phyloP scores from a whole-genome alignment of 2,113 vertebrate species.

The Crypturellus undulatus region DNA sequence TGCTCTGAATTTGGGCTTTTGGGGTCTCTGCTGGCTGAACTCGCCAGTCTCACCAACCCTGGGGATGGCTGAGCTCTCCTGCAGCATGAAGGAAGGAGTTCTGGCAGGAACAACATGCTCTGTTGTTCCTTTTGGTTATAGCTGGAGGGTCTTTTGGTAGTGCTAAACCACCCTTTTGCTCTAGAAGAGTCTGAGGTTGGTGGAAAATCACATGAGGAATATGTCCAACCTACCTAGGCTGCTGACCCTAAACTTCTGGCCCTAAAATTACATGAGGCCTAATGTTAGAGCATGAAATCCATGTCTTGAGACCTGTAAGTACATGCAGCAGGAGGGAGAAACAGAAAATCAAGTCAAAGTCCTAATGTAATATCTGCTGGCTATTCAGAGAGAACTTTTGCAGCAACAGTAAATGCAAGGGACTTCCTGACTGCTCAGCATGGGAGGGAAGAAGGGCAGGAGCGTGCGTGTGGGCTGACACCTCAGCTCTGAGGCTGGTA shows the following conservation, averaged over 20 bases:
- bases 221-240: background rate
- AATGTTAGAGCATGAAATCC: background rate
- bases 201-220: background rate
- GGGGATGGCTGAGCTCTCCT: background rate
- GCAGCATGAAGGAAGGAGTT: background rate
- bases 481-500: background rate
- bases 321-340: background rate
- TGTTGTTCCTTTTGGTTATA: background rate
- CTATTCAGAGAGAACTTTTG: background rate
- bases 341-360: background rate
- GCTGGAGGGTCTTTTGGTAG: background rate
- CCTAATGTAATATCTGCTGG: background rate
- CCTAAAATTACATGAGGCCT: background rate
- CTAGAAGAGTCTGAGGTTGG: background rate
- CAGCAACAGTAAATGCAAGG: background rate
- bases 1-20: background rate
- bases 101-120: background rate
- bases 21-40: background rate
- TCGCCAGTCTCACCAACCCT: rapidly evolving
- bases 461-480: background rate
- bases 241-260: background rate
- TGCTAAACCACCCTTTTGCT: background rate
- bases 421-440: background rate
- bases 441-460: background rate
- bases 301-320: background rate